Base-by-base conservation (phyloP, 2,797 vertebrate genomes). In the Sebastiscus albofasciatus region DNA sequence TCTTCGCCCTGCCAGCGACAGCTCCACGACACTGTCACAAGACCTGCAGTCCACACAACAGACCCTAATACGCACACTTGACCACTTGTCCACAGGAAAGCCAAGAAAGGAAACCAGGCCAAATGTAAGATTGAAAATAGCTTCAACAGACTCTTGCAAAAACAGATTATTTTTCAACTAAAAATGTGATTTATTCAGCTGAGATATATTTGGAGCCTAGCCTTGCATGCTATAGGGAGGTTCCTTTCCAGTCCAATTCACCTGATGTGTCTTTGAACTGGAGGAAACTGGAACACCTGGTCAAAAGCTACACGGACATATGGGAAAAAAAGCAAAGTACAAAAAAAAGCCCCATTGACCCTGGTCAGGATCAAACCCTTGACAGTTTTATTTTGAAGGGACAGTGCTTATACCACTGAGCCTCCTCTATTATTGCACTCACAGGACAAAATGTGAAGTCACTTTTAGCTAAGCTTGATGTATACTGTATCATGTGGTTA, bases 191-290 rank as follows among this genome's bases (percentile, higher is more conserved):
- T 86, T 58, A 68, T 77, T 81, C 56, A 69, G 71, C 10, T 76
- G 60, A 67, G 36, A 29, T 64, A 49, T 46, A 75, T 55, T 59
- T 71, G 52, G 77, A 72, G 22, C 7, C 33, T 3, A 24, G 54
- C 49, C 54, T 66, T 65, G 67, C 59, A 77, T 68, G 66, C 77
- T 77, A 65, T 72, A 61, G 59, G 77, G 59, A 72, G 56, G 72
- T 80, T 81, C 67, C 58, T 80, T 82, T 79, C 65, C 27, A 61
- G 73, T 67, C 42, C 65, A 89, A 56, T 86, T 82, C 49, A 77
- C 62, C 77, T 79, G 81, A 86, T 79, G 39, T 56, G 39, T 62
- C 69, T 89, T 86, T 69, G 52, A 83, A 84, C 59, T 83, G 31
- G n/a, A 67, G 68, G 49, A 80, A 86, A 77, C 36, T 70, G 70